Evolutionary conservation across 1,140 invertebrate genomes (phyloP), one percentile per base, ranked within the genome.

Genomic region (Philopotamus ludificatus): DNA sequence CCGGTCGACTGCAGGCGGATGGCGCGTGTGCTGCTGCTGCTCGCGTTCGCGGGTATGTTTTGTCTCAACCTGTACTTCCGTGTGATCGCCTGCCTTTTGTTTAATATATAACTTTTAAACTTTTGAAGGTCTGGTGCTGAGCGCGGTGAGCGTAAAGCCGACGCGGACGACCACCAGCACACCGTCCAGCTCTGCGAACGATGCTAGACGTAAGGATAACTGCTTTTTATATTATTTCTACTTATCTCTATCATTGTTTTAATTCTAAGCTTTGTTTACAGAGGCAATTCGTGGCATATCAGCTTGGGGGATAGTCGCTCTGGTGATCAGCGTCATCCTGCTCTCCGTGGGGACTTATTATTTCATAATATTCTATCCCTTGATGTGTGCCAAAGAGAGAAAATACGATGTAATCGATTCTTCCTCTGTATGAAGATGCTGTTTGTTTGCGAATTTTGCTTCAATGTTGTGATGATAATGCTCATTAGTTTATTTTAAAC

Each of bases 401-500:
- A 86, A 83, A 65, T 86, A 85, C 76, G 79, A 85, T 62, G 81
- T 84, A 63, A 85, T 86, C 74, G 81, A 83, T 61, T 72, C 83
- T 20, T 80, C 82, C 1, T 77, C 75, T 45, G 80, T 81, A 12
- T 82, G n/a, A 60, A 3, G 28, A 34, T 12, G 28, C 28, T 34
- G 28, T 34, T 34, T n/a, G n/a, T n/a, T n/a, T n/a, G n/a, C n/a
- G n/a, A n/a, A n/a, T n/a, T n/a, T n/a, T n/a, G n/a, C n/a, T n/a
- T n/a, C n/a, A n/a, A n/a, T n/a, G n/a, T n/a, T n/a, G n/a, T n/a
- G n/a, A n/a, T n/a, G n/a, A n/a, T n/a, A n/a, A n/a, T n/a, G n/a
- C n/a, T n/a, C n/a, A n/a, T n/a, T n/a, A n/a, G n/a, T n/a, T n/a
- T n/a, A n/a, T n/a, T n/a, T n/a, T n/a, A n/a, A n/a, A n/a, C n/a